These are phyloP conservation scores for Cecropterus lyciades DNA, from an alignment of 1,140 invertebrate genomes.

Conservation along the genomic window DNA sequence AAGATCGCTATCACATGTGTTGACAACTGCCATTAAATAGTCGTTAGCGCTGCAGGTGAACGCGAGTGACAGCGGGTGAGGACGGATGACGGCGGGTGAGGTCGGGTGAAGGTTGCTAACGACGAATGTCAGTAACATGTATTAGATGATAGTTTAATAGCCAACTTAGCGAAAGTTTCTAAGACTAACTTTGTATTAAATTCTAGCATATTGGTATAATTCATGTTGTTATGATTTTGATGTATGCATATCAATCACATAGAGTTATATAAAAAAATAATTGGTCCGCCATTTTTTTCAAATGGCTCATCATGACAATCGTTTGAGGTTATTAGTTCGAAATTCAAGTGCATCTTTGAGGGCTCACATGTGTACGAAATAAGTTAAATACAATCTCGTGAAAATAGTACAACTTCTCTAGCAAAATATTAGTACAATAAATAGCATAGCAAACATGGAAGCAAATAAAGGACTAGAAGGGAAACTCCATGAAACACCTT, in stretches of 20 bases:
- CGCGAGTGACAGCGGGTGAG: background rate
- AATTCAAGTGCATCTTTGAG: too few relatives aligned
- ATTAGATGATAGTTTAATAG: constrained; percentile 22
- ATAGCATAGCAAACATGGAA: constrained; percentile 20
- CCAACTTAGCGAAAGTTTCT: constrained; percentile 1
- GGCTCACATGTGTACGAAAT: too few relatives aligned
- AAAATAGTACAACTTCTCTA: background rate
- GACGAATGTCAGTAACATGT: constrained; percentile 9
- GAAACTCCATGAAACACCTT: constrained; percentile 28
- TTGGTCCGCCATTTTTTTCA: too few relatives aligned
- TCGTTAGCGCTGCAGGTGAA: background rate
- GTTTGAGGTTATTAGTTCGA: too few relatives aligned
- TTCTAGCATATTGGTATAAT: background rate
- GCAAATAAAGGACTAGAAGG: constrained; percentile 1
- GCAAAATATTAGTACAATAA: background rate
- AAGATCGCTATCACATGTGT: constrained; percentile 5
- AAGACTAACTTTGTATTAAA: background rate
- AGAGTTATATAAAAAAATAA: too few relatives aligned
- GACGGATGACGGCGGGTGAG: background rate
- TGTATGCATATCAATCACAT: too few relatives aligned
- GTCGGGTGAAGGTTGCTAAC: background rate
- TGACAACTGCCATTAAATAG: constrained; percentile 2
- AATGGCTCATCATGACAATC: too few relatives aligned
- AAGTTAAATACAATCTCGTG: too few relatives aligned
- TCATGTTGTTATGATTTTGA: too few relatives aligned